phyloP scores from a whole-genome alignment of 2,888 invertebrate genomes.

The Eupithecia dodoneata region DNA sequence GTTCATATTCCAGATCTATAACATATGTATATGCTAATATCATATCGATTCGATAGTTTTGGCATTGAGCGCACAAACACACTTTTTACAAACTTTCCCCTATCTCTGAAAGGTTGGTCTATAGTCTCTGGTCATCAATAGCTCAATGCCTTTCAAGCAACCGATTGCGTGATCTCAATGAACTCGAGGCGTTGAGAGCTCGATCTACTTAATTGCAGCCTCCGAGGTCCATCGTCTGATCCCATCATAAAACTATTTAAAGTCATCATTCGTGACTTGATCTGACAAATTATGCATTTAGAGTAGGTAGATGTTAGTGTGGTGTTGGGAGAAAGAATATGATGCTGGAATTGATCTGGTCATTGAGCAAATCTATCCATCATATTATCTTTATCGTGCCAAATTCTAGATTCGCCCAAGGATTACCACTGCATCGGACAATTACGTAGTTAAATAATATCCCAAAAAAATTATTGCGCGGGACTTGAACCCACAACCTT shows the following conservation, averaged over 20 bases:
- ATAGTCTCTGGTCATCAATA: background rate
- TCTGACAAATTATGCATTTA: constrained; percentile 59
- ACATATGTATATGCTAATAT: no score
- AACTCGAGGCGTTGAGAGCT: constrained; percentile 25
- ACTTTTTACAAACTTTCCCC: background rate
- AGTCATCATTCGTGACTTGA: constrained; percentile 66
- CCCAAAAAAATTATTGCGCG: no score
- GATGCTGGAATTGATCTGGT: no score
- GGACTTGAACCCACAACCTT: no score
- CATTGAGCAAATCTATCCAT: no score
- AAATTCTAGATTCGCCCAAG: no score
- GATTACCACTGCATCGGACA: no score
- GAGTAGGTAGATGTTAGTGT: constrained; percentile 20
- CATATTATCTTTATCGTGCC: no score
- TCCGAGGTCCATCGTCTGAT: constrained; percentile 48
- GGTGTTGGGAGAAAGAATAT: constrained; percentile 42
- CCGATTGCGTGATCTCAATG: constrained; percentile 32
- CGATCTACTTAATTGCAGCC: constrained; percentile 36
- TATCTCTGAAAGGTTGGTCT: background rate
- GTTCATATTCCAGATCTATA: no score
- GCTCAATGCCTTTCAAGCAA: background rate
- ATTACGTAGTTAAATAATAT: no score
- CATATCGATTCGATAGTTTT: no score
- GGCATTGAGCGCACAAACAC: no score
- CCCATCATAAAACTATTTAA: constrained; percentile 62